Evolutionary conservation across 2,113 vertebrate species (phyloP).

Genomic region (Clarias batrachus): DNA sequence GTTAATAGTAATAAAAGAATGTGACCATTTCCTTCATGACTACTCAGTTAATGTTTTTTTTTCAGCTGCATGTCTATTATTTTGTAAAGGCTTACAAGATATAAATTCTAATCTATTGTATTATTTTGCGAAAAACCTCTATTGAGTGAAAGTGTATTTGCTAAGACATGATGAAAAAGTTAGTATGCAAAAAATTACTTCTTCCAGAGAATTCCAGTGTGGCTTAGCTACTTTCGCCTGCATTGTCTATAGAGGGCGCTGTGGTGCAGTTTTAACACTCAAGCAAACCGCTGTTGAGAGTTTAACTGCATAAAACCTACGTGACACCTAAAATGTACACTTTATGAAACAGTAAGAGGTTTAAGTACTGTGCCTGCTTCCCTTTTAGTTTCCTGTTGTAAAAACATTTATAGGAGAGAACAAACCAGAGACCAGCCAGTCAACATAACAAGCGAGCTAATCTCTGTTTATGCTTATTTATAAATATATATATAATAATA

Average conservation of each 20-base stretch:
- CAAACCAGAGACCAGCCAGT: background rate
- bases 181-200: background rate
- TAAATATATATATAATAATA: too few species aligned
- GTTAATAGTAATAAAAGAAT: background rate
- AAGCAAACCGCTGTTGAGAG: background rate
- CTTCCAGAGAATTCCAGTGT: background rate
- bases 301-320: background rate
- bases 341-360: too few species aligned
- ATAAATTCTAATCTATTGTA: background rate
- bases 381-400: too few species aligned
- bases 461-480: background rate
- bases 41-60: background rate
- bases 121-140: background rate
- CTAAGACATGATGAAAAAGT: background rate
- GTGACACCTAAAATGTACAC: background rate
- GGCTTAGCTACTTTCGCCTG: background rate
- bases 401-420: background rate
- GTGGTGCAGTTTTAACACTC: background rate
- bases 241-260: background rate
- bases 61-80: background rate
- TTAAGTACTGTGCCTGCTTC: too few species aligned
- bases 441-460: background rate
- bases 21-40: background rate
- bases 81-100: background rate
- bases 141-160: background rate